phyloP scores from a whole-genome alignment of 2,797 vertebrate species.

The Sorex maritimensis region DNA sequence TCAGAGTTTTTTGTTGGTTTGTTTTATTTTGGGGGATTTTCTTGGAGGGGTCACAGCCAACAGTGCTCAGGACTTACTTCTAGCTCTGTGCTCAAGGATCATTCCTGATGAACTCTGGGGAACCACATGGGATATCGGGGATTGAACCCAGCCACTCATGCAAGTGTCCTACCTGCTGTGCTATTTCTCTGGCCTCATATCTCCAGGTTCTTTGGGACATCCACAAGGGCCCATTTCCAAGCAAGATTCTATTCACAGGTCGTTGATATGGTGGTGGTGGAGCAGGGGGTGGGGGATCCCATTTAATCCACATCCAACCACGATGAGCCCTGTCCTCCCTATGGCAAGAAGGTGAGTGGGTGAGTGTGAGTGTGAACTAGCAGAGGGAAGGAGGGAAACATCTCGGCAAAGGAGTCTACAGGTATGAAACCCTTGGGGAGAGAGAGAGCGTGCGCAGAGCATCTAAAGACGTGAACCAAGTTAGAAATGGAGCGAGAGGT shows the following conservation, averaged over 20 bases:
- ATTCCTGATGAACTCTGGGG: too few species aligned
- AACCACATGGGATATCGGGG: too few species aligned
- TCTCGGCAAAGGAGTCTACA: neutral
- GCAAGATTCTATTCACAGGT: neutral
- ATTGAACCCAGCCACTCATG: too few species aligned
- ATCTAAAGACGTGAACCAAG: neutral
- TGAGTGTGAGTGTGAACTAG: neutral
- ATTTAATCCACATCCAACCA: neutral
- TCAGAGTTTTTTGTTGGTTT: neutral
- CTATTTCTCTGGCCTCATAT: too few species aligned
- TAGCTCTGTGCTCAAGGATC: too few species aligned
- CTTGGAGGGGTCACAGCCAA: too few species aligned
- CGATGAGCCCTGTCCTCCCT: neutral
- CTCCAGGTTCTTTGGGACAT: slow-evolving; percentile 1
- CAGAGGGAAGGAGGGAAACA: neutral
- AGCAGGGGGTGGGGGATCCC: neutral
- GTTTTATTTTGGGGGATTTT: too few species aligned
- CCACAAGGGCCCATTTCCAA: slow-evolving; percentile 11
- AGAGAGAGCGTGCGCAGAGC: neutral
- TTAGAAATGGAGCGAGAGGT: neutral
- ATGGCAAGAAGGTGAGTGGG: neutral
- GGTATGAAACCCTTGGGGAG: neutral
- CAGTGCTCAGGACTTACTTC: too few species aligned
- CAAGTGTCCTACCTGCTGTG: too few species aligned
- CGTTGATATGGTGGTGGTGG: neutral